Conservation (phyloP, 2,113 vertebrate species). For the Suncus etruscus region DNA sequence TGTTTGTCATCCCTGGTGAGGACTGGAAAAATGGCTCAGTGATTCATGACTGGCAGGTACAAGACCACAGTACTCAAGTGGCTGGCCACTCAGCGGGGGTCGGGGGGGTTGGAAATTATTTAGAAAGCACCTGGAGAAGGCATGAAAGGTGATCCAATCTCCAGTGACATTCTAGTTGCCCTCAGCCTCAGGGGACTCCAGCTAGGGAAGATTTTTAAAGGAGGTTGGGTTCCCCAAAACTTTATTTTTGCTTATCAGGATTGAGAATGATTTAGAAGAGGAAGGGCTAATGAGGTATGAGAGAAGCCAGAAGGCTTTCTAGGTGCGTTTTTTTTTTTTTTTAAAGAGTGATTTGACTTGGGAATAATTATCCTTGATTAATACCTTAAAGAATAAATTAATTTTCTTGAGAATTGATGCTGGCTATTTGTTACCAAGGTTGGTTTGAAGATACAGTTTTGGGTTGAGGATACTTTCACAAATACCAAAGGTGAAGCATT, state of each 20-base stretch:
- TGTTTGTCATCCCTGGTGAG: too few relatives aligned
- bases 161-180: too few relatives aligned
- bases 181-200: too few relatives aligned
- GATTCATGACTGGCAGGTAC: too few relatives aligned
- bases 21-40: too few relatives aligned
- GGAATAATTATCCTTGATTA: not conserved
- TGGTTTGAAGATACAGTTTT: not conserved
- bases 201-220: too few relatives aligned
- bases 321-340: too few relatives aligned
- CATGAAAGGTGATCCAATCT: too few relatives aligned
- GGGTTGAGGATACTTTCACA: not conserved
- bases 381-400: not conserved
- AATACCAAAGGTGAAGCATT: not conserved
- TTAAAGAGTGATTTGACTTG: not conserved
- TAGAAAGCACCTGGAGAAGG: too few relatives aligned
- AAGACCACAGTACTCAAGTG: too few relatives aligned
- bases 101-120: too few relatives aligned
- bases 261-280: not conserved
- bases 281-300: not conserved
- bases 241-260: not conserved
- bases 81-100: too few relatives aligned
- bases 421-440: constrained; percentile 29
- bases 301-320: not conserved
- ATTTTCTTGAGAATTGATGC: constrained; percentile 34
- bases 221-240: not conserved